Conservation (phyloP, 2,113 vertebrate genomes). For the Channa argus region DNA sequence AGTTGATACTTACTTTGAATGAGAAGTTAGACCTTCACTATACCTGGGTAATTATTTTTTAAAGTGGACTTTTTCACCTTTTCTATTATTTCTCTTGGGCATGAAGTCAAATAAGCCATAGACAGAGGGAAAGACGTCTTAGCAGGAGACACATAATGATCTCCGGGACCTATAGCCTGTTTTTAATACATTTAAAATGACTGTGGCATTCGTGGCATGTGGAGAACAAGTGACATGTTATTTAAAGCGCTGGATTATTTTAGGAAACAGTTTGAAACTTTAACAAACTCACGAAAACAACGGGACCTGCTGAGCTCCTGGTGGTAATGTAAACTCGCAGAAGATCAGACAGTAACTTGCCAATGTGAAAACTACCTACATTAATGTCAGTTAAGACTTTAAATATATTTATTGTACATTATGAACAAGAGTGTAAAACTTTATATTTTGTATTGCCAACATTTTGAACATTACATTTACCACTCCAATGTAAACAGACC, state of each 20-base stretch:
- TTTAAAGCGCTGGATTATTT: slow-evolving; percentile 40
- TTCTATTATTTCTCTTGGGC: background rate
- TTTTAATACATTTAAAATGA: background rate
- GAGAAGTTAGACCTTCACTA: background rate
- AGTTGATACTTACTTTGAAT: background rate
- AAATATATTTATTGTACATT: too few species aligned
- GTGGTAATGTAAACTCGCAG: background rate
- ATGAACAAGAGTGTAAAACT: too few species aligned
- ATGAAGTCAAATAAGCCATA: background rate
- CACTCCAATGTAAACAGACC: slow-evolving; percentile 22
- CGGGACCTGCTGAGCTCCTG: background rate
- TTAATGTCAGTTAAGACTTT: background rate
- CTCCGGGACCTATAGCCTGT: background rate
- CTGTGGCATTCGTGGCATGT: slow-evolving; percentile 10
- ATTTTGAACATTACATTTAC: background rate
- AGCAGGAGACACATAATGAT: background rate
- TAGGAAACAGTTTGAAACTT: slow-evolving; percentile 1
- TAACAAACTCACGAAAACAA: slow-evolving; percentile 17
- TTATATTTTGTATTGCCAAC: too few species aligned
- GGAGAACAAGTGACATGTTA: slow-evolving; percentile 6
- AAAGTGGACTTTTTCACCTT: background rate
- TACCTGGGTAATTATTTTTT: background rate
- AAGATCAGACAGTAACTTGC: background rate
- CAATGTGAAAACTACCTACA: background rate
- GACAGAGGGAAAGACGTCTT: background rate